Conservation (phyloP, 2,797 vertebrate species). For the Pampus argenteus region DNA sequence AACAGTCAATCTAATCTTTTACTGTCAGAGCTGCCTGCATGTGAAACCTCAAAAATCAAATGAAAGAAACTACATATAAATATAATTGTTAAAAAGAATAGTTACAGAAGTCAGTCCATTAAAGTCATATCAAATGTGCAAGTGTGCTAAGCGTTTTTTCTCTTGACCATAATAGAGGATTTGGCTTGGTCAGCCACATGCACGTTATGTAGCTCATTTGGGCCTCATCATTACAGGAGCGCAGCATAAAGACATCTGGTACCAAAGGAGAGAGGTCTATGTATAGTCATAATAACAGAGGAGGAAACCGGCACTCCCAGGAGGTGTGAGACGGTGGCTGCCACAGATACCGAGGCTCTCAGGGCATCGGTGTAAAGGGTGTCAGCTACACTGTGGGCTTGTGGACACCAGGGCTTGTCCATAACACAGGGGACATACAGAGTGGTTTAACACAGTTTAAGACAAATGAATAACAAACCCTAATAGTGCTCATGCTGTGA, state of each 20-base stretch:
- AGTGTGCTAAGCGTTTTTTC: background rate
- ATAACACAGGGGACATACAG: background rate
- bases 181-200: slow-evolving; percentile 6
- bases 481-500: slow-evolving; percentile 29
- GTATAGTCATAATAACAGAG: slow-evolving; percentile 81
- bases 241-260: slow-evolving; percentile 64
- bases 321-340: slow-evolving; percentile 73
- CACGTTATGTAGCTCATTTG: slow-evolving; percentile 40
- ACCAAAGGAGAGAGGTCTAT: slow-evolving; percentile 62
- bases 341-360: slow-evolving; percentile 62
- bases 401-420: no score
- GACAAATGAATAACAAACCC: slow-evolving; percentile 43
- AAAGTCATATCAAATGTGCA: background rate
- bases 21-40: slow-evolving; percentile 6
- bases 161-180: slow-evolving; percentile 19
- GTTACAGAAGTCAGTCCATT: background rate
- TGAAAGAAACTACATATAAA: background rate
- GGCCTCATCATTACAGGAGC: slow-evolving; percentile 39
- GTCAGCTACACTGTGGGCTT: slow-evolving; percentile 22
- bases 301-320: slow-evolving; percentile 66
- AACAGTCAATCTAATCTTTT: background rate
- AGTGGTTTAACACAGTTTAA: background rate
- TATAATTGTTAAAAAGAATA: background rate
- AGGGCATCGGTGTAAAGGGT: slow-evolving; percentile 42
- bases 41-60: slow-evolving; percentile 16